Conservation (phyloP, 1,140 invertebrate species). For the Tribolium castaneum region DNA sequence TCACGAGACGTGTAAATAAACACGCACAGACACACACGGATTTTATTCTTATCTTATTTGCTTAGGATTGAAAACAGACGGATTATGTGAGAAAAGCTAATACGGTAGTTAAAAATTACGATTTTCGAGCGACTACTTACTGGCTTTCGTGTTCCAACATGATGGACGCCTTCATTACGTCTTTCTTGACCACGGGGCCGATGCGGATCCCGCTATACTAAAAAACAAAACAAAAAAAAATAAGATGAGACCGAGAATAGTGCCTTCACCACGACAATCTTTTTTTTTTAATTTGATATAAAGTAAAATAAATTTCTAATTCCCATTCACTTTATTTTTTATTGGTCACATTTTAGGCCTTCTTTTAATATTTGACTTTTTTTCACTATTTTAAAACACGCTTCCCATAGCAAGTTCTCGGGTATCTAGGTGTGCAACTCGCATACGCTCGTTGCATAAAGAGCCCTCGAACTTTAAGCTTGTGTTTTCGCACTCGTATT, state of each 20-base stretch:
- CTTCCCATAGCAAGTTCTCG: too few relatives aligned
- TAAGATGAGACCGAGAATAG: too few relatives aligned
- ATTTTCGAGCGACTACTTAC: conserved; percentile 71
- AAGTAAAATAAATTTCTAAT: background rate
- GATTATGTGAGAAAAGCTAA: conserved; percentile 46
- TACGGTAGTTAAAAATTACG: conserved; percentile 31
- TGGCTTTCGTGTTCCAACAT: conserved; percentile 99
- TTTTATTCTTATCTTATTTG: conserved; percentile 48
- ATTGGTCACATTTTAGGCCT: too few relatives aligned
- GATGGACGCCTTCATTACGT: conserved; percentile 99
- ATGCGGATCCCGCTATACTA: conserved; percentile 99
- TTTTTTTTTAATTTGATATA: background rate
- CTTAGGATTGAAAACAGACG: conserved; percentile 43
- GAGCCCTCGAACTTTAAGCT: too few relatives aligned
- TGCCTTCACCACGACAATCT: background rate
- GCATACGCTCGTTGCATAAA: too few relatives aligned
- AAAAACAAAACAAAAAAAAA: conserved; percentile 63
- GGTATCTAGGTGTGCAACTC: too few relatives aligned
- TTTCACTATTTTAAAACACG: too few relatives aligned
- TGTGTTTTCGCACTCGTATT: too few relatives aligned
- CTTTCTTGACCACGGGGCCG: conserved; percentile 98
- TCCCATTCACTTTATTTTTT: too few relatives aligned
- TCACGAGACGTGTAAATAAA: conserved; percentile 37
- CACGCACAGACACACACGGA: conserved; percentile 38
- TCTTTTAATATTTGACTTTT: too few relatives aligned